Evolutionary conservation across 2,113 vertebrate genomes (phyloP).

Genomic region (Zeus faber): DNA sequence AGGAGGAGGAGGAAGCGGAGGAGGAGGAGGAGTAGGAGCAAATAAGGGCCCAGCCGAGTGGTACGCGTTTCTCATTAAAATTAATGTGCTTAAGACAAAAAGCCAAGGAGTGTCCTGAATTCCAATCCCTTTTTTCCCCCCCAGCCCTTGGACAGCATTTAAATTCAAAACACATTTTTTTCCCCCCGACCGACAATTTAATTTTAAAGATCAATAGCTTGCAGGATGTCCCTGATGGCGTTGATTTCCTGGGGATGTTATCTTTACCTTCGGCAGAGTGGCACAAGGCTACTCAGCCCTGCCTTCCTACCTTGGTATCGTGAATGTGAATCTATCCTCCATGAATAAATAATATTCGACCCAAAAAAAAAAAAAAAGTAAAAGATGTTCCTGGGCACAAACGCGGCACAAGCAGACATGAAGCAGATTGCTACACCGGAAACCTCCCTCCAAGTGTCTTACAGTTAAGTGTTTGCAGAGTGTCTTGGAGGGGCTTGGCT

Average conservation of each 20-base stretch:
- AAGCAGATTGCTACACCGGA: background rate
- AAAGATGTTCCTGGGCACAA: conserved; percentile 5
- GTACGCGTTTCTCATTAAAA: conserved; percentile 57
- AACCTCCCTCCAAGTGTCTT: conserved; percentile 7
- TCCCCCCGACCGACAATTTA: conserved; percentile 6
- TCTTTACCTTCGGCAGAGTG: conserved; percentile 26
- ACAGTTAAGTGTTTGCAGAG: background rate
- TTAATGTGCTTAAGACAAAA: conserved; percentile 49
- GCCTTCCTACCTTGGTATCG: background rate
- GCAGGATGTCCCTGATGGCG: conserved; percentile 20
- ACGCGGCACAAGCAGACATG: background rate
- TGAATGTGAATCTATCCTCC: conserved; percentile 31
- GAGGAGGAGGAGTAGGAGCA: conserved; percentile 24
- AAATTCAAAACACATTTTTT: conserved; percentile 9
- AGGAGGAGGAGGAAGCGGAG: no score
- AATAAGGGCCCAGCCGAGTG: conserved; percentile 25
- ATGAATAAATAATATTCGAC: conserved; percentile 55
- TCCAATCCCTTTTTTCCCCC: conserved; percentile 29
- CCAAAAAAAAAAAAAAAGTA: background rate
- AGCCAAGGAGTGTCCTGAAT: conserved; percentile 40
- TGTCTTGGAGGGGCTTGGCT: background rate
- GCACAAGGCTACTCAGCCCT: conserved; percentile 6
- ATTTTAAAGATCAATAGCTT: conserved; percentile 30
- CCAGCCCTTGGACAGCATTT: conserved; percentile 29
- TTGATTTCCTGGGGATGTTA: conserved; percentile 19